Conservation (phyloP, 2,797 vertebrate species). For the Diglossa cyanea region DNA sequence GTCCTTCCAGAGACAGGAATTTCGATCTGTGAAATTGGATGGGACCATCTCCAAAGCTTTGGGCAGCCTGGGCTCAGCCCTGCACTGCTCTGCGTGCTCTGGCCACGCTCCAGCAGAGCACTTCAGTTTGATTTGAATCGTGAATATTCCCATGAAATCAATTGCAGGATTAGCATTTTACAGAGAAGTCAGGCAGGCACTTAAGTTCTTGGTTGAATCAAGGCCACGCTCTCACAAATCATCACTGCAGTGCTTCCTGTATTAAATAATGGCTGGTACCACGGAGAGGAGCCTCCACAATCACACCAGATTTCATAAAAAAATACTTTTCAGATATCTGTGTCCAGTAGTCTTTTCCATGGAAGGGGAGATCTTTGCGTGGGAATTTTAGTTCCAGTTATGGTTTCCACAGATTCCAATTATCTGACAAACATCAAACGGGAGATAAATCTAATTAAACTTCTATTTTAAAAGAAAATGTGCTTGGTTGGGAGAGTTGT, state of each 20-base stretch:
- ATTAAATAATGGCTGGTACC: background rate
- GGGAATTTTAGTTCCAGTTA: background rate
- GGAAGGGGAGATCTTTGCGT: background rate
- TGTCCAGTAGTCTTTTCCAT: background rate
- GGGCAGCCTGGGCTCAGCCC: background rate
- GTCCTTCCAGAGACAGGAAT: background rate
- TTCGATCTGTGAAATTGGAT: background rate
- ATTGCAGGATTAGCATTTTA: background rate
- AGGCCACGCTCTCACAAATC: background rate
- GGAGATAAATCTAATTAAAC: background rate
- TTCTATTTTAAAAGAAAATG: background rate
- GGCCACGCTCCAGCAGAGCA: slow-evolving; percentile 52
- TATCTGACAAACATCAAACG: background rate
- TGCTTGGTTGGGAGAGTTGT: background rate
- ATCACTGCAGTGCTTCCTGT: background rate
- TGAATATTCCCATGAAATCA: slow-evolving; percentile 12
- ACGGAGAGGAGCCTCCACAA: background rate
- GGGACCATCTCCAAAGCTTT: background rate
- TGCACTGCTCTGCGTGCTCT: background rate
- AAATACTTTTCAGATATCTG: background rate
- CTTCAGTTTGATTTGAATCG: slow-evolving; percentile 29
- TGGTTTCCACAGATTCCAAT: background rate
- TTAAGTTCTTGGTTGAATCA: background rate
- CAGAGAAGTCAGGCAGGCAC: background rate
- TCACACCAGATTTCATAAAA: background rate